Conservation (phyloP, 2,888 invertebrate species). For the Spicauda simplicius region DNA sequence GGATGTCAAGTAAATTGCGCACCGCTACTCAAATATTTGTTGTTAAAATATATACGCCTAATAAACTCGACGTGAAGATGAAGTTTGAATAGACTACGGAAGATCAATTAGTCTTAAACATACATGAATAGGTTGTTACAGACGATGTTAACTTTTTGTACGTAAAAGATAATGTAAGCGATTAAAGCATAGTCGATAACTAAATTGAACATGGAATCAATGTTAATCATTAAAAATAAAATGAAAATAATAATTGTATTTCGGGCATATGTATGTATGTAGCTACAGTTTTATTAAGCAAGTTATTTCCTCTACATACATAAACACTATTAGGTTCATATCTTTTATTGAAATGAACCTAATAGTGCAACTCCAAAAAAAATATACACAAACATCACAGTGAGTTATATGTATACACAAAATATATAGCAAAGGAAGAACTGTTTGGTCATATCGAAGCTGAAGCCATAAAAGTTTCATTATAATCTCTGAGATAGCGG, state of each 20-base stretch:
- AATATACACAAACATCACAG: neutral
- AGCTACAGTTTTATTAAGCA: too few relatives aligned
- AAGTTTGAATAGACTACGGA: conserved; percentile 40
- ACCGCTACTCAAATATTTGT: conserved; percentile 43
- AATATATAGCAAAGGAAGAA: conserved; percentile 36
- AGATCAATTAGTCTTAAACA: conserved; percentile 46
- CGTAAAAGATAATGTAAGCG: conserved; percentile 7
- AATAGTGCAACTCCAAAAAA: too few relatives aligned
- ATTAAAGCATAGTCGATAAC: neutral
- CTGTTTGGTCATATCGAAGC: conserved; percentile 61
- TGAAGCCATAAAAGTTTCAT: conserved; percentile 79
- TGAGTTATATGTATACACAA: neutral
- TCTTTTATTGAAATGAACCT: too few relatives aligned
- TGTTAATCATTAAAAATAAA: too few relatives aligned
- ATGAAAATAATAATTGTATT: too few relatives aligned
- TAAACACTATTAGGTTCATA: too few relatives aligned
- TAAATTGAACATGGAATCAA: neutral
- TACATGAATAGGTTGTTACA: conserved; percentile 31
- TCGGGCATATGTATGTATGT: too few relatives aligned
- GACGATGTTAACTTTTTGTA: conserved; percentile 9
- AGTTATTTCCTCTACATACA: too few relatives aligned
- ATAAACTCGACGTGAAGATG: conserved; percentile 47
- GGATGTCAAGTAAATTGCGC: conserved; percentile 53
- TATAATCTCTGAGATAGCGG: conserved; percentile 78
- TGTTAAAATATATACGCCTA: conserved; percentile 50